A percentile compares a stretch with the other conserved stretches of the same genome.
Evolutionary conservation across 1,140 invertebrate species (phyloP).

Genomic region (Heterodera schachtii): DNA sequence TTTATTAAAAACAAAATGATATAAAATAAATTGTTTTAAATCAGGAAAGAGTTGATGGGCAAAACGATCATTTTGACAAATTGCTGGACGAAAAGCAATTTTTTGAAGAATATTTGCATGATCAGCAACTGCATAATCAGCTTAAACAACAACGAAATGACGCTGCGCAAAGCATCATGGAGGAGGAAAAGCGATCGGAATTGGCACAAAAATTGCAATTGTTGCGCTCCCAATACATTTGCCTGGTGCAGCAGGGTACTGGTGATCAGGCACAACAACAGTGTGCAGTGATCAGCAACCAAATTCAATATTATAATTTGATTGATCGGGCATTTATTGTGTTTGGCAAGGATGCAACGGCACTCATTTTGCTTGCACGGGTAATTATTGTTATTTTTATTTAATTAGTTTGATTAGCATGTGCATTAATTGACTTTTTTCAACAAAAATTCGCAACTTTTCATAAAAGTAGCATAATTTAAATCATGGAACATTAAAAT

Average conservation of each 20-base stretch:
- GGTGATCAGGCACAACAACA: too few relatives aligned
- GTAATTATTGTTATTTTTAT: neutral
- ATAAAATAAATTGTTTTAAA: neutral
- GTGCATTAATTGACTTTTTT: too few relatives aligned
- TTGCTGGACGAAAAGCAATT: neutral
- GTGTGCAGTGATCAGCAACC: neutral
- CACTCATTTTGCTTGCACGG: neutral
- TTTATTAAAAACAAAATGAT: neutral
- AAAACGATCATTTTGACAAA: neutral
- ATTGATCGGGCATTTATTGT: conserved; percentile 1
- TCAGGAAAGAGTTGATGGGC: neutral
- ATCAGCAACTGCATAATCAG: neutral
- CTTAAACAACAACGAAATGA: neutral
- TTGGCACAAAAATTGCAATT: neutral
- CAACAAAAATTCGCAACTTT: too few relatives aligned
- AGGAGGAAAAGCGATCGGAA: neutral
- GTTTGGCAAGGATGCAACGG: neutral
- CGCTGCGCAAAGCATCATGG: too few relatives aligned
- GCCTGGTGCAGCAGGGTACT: neutral
- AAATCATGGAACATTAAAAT: too few relatives aligned
- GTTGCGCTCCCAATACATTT: neutral
- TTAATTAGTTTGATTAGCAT: too few relatives aligned
- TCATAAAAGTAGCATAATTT: too few relatives aligned
- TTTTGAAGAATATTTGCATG: neutral
- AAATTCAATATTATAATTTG: neutral